Base-by-base conservation (phyloP, 2,113 vertebrate species). In the Todiramphus chloris region DNA sequence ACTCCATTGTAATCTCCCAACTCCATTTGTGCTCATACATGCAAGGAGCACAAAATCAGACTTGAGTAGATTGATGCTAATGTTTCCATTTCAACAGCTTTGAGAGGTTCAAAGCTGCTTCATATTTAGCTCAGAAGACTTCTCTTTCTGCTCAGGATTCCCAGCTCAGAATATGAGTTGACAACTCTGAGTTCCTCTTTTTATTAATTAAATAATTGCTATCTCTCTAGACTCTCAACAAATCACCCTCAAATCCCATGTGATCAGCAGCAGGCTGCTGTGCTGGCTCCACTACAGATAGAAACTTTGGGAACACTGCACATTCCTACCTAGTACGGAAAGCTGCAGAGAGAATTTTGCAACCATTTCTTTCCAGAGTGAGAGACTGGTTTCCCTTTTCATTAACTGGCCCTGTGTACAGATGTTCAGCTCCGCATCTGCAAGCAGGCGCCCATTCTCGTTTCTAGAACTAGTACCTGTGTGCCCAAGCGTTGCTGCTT, bases 401-500 rank as follows among this genome's bases (percentile, higher is more conserved):
- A 60, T 93, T 60, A 31, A 27, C 41, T 44, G 64, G 14, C 46
- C 68, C 51, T 31, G 2, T 1, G 16, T 24, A 21, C 11, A 68
- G 80, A 19, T 24, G 18, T 9, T 20, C 43, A 62, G 51, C 79
- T 80, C 59, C 15, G 53, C 78, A 43, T 23, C 64, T 2, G 10
- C 75, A 27, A 27, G 37, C 77, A 79, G 53, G 53, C 3, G 33
- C 46, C 33, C 43, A 3, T 9, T 24, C 53, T n/a, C 41, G 35
- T 73, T 46, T 12, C 41, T 19, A 82, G 69, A 44, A 10, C 31
- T 14, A 13, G 35, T 10, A 62, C 60, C 58, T 9, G 16, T 0
- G 0, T 7, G 66, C 31, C 43, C 43, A 13, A 33, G 55, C 0
- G 0, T 0, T 53, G 76, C 80, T n/a, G 44, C 5, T 46, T 23